Evolutionary conservation across 2,797 vertebrate species (phyloP), one percentile per base, ranked within the genome.

Genomic region (Pempheris klunzingeri): DNA sequence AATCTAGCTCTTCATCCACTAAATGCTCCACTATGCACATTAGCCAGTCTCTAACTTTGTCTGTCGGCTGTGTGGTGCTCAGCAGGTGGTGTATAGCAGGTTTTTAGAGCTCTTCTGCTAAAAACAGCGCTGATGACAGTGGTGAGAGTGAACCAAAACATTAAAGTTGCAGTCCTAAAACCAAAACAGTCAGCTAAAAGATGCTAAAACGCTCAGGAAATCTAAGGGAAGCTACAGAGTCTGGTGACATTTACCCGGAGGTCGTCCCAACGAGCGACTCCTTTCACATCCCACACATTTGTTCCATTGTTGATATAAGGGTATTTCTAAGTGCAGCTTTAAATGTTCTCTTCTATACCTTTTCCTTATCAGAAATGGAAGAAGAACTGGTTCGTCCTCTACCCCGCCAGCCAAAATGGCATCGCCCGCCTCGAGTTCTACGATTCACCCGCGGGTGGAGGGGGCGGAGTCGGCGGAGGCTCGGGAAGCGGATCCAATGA

Each of bases 391-490:
- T 97, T 97, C 3, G 96, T 96, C 75, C 94, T 99, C 17, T 98
- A 97, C 88, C 97, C 97, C 0, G 96, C 97, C 89, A 99, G 97
- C 80, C 95, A 96, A 54, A 96, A 97, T n/a, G 98, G 98, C 55
- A 98, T 99, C 2, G 97, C 97, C 7, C 96, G 98, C 26, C 94
- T 99, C 0, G 98, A 99, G 92, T 97, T 97, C 92, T 99, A 92
- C 47, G 98, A 99, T 60, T 94, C 95, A 1, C 84, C 88, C 0
- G 90, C 90, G 3, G 80, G 89, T 0, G 83, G 87, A 47, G 93
- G 83, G 0, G 88, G 90, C 11, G 93, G 84, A 0, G 92, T 90
- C 26, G 46, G 75, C 2, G 83, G 75, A 1, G 87, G 84, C 7
- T 89, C 89, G 0, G 79, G 87, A 0, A 68, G 89, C 30, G 91